Base-by-base conservation (phyloP, 2,888 invertebrate species). In the Papilio elwesi region DNA sequence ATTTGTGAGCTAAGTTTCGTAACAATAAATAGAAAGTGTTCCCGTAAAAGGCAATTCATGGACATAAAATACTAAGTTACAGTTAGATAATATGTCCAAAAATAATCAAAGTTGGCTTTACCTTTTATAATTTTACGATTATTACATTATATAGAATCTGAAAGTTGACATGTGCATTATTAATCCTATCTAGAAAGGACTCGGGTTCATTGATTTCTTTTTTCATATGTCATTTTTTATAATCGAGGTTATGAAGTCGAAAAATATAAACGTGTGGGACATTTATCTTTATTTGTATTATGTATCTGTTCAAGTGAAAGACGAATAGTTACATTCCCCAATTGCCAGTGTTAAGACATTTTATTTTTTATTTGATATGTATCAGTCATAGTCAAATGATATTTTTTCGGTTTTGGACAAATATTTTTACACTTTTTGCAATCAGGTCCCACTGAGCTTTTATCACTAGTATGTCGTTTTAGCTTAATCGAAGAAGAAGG, bases 31-130 rank as follows among this genome's bases (percentile, higher is more conserved):
- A 57, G 59, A 62, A 62, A 43, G 43, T 43, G 59, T 43, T 15
- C 15, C n/a, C 13, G 3, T 10, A 5, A 43, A 15, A 62, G 59
- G 43, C 38, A 43, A 43, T 11, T 16, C 3, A 36, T 43, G 8
- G 43, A 43, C 9, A 43, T 26, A 26, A 26, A 26, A 26, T 1
- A 26, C 26, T 26, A 26, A 26, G 26, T 26, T 26, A 26, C 26
- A 26, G 1, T 38, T 59, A 38, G n/a, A 13, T 59, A 59, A 59
- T 26, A 59, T 36, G 15, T 62, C 59, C 59, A 62, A 62, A 62
- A 62, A 59, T 38, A 36, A 36, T 36, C 12, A 6, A 13, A 57
- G 59, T 11, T 62, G 43, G 9, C 59, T 4, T 43, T 9, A 43
- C 15, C 43, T 15, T 62, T 36, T 7, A 38, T 8, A 38, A 38